Base-by-base conservation (phyloP, 1,140 invertebrate genomes). In the Proales similis region DNA sequence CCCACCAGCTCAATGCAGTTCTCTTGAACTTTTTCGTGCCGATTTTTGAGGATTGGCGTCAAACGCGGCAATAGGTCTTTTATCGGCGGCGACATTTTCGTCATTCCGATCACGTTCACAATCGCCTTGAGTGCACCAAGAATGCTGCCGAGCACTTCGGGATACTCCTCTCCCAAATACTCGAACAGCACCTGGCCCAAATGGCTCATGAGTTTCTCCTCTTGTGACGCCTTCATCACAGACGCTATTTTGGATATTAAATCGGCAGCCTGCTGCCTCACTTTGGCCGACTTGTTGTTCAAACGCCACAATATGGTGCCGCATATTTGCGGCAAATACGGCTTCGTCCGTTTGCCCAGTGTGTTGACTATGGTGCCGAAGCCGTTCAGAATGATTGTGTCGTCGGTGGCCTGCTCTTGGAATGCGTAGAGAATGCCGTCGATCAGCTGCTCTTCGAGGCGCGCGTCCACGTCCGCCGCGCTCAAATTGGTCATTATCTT, bases 81-180 rank as follows among this genome's bases (percentile, higher is more conserved):
- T 65, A 99, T 99, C 2, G 94, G 94, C 4, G 95, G 95, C 4
- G 91, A 98, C 94, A 99, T 99, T 80, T 98, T 98, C 0, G 92
- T 96, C 94, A 99, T 98, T 69, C 94, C 93, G 73, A 99, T 98
- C 2, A 99, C 95, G 78, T 97, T 98, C 0, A 98, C 93, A 69
- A 99, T 99, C 1, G 88, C 90, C 78, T 98, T 98, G 0, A 99
- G 77, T 1, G 94, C 95, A 1, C 93, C 95, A 4, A 99, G 79
- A 73, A 99, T 99, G 38, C 90, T 95, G 53, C 95, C 95, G 60
- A 99, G 74, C 22, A 99, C 95, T 79, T 99, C 95, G 0, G 95
- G 95, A 74, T 99, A 99, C 77, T 99, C 94, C 79, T 99, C 95
- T 66, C 95, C 95, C 65, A 99, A 79, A 74, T 99, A 98, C 78